These are phyloP conservation scores for Setipinna tenuifilis DNA, from an alignment of 2,797 vertebrate genomes.

Conservation along the genomic window DNA sequence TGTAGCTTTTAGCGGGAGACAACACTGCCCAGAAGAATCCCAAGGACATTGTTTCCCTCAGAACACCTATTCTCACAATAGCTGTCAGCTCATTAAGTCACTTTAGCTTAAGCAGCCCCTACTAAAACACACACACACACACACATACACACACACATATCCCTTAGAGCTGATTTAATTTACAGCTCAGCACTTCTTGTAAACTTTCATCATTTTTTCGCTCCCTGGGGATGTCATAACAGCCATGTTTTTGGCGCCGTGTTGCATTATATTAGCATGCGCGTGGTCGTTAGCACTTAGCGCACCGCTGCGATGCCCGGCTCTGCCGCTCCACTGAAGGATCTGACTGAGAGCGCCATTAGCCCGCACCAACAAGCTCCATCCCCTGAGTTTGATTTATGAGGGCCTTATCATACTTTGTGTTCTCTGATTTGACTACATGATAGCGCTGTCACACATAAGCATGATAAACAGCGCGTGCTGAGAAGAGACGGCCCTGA, in stretches of 20 bases:
- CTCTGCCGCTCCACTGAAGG: slow-evolving; percentile 5
- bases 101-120: not conserved
- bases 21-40: not conserved
- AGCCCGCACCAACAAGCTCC: slow-evolving; percentile 53
- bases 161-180: not conserved
- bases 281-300: not conserved
- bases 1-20: not conserved
- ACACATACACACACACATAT: not conserved
- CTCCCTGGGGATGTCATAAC: slow-evolving; percentile 29
- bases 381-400: slow-evolving; percentile 61
- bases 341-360: slow-evolving; percentile 47
- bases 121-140: not conserved
- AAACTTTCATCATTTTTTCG: not conserved
- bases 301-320: not conserved
- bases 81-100: not conserved
- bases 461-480: slow-evolving; percentile 63
- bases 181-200: not conserved
- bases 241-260: not conserved
- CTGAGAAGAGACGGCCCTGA: not conserved
- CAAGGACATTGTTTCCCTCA: not conserved
- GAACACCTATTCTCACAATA: not conserved
- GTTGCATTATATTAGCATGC: slow-evolving; percentile 22
- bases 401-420: slow-evolving; percentile 58
- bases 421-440: slow-evolving; percentile 67
- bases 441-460: slow-evolving; percentile 65